Evolutionary conservation across 2,113 vertebrate species (phyloP).

Genomic region (Sceloporus undulatus): DNA sequence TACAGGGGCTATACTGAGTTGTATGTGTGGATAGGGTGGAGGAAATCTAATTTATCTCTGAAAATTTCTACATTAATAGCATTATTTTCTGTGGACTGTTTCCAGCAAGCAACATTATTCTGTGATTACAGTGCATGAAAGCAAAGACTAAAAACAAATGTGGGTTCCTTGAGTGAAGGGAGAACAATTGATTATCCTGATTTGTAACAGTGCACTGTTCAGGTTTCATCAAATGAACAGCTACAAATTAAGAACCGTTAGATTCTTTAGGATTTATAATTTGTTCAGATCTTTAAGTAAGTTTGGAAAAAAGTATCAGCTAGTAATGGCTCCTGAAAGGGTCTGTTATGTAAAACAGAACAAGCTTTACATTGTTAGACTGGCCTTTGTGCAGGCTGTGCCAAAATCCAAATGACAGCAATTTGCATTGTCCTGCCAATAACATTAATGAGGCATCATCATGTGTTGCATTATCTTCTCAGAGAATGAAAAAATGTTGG

Average conservation of each 20-base stretch:
- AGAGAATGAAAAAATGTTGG: constrained; percentile 15
- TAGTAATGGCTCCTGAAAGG: not conserved
- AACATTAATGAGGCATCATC: not conserved
- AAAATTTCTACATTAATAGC: no score
- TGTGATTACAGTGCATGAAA: no score
- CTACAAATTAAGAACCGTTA: not conserved
- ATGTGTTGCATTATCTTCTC: not conserved
- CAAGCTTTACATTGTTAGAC: not conserved
- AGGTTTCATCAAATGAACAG: no score
- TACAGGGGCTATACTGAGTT: no score
- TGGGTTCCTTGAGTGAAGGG: no score
- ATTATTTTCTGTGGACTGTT: no score
- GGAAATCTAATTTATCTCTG: no score
- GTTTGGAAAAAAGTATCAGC: not conserved
- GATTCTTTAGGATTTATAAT: not conserved
- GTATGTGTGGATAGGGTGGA: no score
- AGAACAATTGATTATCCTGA: no score
- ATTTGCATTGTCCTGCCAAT: not conserved
- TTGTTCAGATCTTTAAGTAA: not conserved
- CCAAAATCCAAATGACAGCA: not conserved
- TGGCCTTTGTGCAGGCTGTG: not conserved
- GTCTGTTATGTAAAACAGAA: not conserved
- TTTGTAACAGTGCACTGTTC: no score
- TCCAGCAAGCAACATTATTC: no score
- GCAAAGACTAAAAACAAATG: no score